Base-by-base conservation (phyloP, 2,113 vertebrate species). In the Carassius auratus region DNA sequence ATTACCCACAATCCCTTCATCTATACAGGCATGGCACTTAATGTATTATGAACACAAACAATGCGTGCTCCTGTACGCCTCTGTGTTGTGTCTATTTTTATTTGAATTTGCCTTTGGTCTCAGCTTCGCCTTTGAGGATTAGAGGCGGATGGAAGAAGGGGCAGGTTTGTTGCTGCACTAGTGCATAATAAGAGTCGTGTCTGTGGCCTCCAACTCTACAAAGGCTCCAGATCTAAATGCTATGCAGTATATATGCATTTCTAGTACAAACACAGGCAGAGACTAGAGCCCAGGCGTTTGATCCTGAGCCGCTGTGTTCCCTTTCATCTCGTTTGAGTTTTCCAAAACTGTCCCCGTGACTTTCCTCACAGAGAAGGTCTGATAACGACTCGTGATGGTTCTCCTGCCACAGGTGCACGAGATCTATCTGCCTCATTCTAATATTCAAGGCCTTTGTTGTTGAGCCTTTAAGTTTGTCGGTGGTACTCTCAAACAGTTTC, bases 71-170 rank as follows among this genome's bases (percentile, higher is more conserved):
- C 66, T 19, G 30, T 77, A 84, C 71, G 74, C 59, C 15, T 15
- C n/a, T 66, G 48, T 62, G 14, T 52, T 66, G 62, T 81, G 69
- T 86, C 61, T 81, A n/a, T 83, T 89, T 86, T 90, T 71, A 89
- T 90, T 80, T 84, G 88, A 89, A 89, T 87, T 86, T 81, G 89
- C 90, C 87, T 90, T 90, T 91, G 88, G 87, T 90, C 79, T 89
- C 80, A 30, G 42, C 57, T 76, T 83, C 38, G 84, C 79, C 86
- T 89, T 89, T 89, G 88, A 87, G 84, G 86, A 83, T 77, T 75
- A 86, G 78, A 86, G 61, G 80, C 59, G 74, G 55, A 82, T 61
- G 57, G 59, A 86, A 80, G 76, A 84, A 88, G 78, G 84, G 82
- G 78, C 76, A 84, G 80, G 86, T 80, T 90, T 89, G 85, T 88